A percentile compares a stretch with the other conserved stretches of the same genome.
These are phyloP conservation scores for Mesochorus sp. DNA, from an alignment of 2,888 invertebrate genomes.

Conservation along the genomic window DNA sequence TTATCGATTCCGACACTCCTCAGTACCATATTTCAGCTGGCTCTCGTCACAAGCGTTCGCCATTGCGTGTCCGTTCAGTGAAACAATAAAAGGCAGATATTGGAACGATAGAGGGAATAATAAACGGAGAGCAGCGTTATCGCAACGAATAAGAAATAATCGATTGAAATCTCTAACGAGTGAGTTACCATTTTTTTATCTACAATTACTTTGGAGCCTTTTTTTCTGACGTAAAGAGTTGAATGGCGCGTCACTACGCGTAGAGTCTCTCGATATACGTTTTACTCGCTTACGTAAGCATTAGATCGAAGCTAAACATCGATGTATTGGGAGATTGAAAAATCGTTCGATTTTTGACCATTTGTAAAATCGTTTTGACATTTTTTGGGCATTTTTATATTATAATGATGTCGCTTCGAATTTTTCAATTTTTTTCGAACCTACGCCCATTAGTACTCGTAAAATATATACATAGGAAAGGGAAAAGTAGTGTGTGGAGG, in stretches of 20 bases:
- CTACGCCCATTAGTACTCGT: background rate
- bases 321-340: background rate
- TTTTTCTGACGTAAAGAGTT: background rate
- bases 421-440: background rate
- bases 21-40: conserved; percentile 74
- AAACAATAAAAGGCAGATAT: background rate
- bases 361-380: background rate
- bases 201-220: background rate
- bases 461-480: background rate
- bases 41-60: conserved; percentile 57
- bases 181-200: conserved; percentile 36
- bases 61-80: conserved; percentile 67
- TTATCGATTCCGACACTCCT: conserved; percentile 73
- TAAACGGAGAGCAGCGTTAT: background rate
- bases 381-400: background rate
- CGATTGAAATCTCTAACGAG: background rate
- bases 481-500: background rate
- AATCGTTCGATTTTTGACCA: background rate
- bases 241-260: background rate
- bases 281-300: background rate
- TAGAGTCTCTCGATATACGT: background rate
- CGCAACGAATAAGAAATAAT: background rate
- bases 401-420: background rate
- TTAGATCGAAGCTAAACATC: background rate
- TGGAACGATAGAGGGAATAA: background rate